These are phyloP conservation scores for Asteroscopus sphinx DNA, from an alignment of 2,888 invertebrate species.

Conservation along the genomic window DNA sequence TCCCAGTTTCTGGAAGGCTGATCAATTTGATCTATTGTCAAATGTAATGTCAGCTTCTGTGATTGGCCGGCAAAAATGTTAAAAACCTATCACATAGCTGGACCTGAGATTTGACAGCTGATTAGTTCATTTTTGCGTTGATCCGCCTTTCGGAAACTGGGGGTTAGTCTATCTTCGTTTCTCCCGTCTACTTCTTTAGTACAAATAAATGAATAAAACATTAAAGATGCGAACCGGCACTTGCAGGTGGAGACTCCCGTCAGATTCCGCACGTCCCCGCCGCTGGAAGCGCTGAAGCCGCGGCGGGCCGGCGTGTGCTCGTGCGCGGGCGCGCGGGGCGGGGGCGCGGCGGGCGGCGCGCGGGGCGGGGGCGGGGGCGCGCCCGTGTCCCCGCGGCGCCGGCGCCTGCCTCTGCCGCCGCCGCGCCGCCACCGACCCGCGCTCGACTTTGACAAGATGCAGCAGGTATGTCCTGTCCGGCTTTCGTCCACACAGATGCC, in stretches of 20 bases:
- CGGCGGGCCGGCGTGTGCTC: constrained; percentile 81
- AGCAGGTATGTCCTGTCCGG: constrained; percentile 91
- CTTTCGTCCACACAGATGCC: too few species aligned
- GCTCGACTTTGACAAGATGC: constrained; percentile 99
- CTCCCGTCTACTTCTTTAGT: background rate
- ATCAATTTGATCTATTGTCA: too few species aligned
- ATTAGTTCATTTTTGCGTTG: too few species aligned
- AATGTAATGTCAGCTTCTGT: too few species aligned
- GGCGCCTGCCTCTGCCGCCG: constrained; percentile 81
- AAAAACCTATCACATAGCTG: too few species aligned
- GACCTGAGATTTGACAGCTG: too few species aligned
- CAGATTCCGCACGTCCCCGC: constrained; percentile 97
- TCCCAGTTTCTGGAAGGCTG: too few species aligned
- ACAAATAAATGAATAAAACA: background rate
- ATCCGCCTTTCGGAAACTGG: too few species aligned
- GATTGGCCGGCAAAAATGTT: too few species aligned
- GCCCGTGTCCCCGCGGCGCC: constrained; percentile 84
- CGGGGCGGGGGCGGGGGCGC: constrained; percentile 81
- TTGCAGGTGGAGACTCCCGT: constrained; percentile 94
- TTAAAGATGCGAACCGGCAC: background rate
- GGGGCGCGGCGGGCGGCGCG: constrained; percentile 72
- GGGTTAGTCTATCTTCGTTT: background rate
- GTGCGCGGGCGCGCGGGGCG: constrained; percentile 65
- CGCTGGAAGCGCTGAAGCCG: constrained; percentile 96
- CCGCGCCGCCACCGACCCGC: constrained; percentile 93